Evolutionary conservation across 2,113 vertebrate species (phyloP).

Genomic region (Oryzias woworae): DNA sequence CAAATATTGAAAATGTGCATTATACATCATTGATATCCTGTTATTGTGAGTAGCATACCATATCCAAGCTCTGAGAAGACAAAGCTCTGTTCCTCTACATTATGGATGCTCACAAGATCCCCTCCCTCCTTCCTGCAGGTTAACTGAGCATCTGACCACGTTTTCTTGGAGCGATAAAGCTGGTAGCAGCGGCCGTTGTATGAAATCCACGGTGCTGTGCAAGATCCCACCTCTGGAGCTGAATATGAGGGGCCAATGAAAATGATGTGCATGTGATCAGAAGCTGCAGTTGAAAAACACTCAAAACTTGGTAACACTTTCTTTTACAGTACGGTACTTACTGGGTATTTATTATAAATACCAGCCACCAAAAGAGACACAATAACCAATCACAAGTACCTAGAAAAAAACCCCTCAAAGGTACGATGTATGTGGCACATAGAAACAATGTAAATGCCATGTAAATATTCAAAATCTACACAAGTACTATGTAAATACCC

Average conservation of each 20-base stretch:
- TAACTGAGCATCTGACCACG: slow-evolving; percentile 81
- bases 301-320: too few species aligned
- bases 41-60: slow-evolving; percentile 61
- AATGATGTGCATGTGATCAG: background rate
- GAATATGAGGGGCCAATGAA: slow-evolving; percentile 3
- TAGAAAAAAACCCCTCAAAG: too few species aligned
- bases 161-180: slow-evolving; percentile 75
- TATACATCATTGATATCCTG: background rate
- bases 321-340: too few species aligned
- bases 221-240: slow-evolving; percentile 75
- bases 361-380: too few species aligned
- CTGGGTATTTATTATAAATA: too few species aligned
- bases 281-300: too few species aligned
- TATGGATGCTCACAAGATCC: slow-evolving; percentile 85
- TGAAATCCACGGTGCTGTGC: slow-evolving; percentile 85
- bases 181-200: slow-evolving; percentile 88
- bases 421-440: too few species aligned
- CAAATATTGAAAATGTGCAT: background rate
- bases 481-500: too few species aligned
- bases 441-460: too few species aligned
- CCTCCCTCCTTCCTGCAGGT: slow-evolving; percentile 85
- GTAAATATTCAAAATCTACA: too few species aligned
- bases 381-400: too few species aligned
- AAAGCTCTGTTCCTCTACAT: slow-evolving; percentile 89
- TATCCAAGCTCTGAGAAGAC: slow-evolving; percentile 89